Evolutionary conservation across 53 echinoderm and acorn worm genomes (phyloP), one percentile per base, ranked within the genome.

Genomic region (Astropecten irregularis): DNA sequence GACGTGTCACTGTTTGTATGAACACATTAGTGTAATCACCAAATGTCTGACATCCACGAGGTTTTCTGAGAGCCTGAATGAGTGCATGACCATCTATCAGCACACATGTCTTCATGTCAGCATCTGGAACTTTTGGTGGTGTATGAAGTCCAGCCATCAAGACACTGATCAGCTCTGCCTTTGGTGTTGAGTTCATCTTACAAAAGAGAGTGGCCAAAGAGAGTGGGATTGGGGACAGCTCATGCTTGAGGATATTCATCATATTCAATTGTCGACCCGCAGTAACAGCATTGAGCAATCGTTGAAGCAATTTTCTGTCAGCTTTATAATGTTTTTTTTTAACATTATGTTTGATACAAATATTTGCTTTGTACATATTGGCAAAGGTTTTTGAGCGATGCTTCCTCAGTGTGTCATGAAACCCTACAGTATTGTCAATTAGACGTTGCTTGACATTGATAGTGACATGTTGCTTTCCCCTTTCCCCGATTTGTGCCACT

Each of bases 191-290:
- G n/a, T n/a, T n/a, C n/a, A n/a, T n/a, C n/a, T n/a, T n/a, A n/a
- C n/a, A n/a, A n/a, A n/a, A n/a, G n/a, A n/a, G n/a, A n/a, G n/a
- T n/a, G n/a, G n/a, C n/a, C n/a, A n/a, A n/a, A n/a, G n/a, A n/a
- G n/a, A n/a, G n/a, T n/a, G n/a, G n/a, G n/a, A n/a, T n/a, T n/a
- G n/a, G 62, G 20, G 81, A 91, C 27, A 82, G 77, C 60, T 71
- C 83, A 83, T 83, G 87, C 66, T 34, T 37, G 40, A 83, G 70
- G 59, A 68, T 69, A 36, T 52, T 49, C 31, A 19, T 50, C 87
- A 87, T 67, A 32, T 52, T 38, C 35, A 76, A 37, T 16, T 26
- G 1, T 26, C 40, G 81, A 55, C 34, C 66, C 9, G 37, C 79
- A 49, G 40, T 62, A 33, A 44, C 32, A 46, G 85, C 85, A 72